Percentiles rank a stretch among this genome's conserved stretches.
These are phyloP conservation scores for Smutsia gigantea DNA, from an alignment of 2,797 vertebrate species.

Conservation along the genomic window DNA sequence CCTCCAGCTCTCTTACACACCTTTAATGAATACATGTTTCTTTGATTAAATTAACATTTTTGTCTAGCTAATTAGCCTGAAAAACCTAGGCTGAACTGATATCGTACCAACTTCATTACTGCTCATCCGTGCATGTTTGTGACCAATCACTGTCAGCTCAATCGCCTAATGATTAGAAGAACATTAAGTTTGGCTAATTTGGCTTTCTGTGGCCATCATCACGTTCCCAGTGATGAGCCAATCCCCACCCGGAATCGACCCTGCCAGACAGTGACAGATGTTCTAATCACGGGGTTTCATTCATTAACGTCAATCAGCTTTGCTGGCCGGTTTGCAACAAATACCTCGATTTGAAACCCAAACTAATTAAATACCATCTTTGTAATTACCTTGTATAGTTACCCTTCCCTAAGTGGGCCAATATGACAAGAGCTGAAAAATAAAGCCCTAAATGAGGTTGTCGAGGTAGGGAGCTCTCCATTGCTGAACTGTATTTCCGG, in stretches of 20 bases:
- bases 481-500: neutral
- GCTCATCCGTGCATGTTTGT: conserved; percentile 83
- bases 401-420: conserved; percentile 70
- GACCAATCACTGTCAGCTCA: conserved; percentile 86
- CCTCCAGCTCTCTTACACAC: conserved; percentile 83
- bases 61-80: conserved; percentile 88
- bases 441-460: conserved; percentile 9
- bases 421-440: conserved; percentile 76
- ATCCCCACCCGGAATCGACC: conserved; percentile 79
- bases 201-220: conserved; percentile 81
- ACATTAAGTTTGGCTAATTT: conserved; percentile 86
- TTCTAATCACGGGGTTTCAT: conserved; percentile 85
- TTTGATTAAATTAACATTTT: conserved; percentile 91
- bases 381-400: conserved; percentile 80
- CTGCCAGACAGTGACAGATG: conserved; percentile 87
- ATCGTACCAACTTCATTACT: conserved; percentile 85
- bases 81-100: conserved; percentile 85
- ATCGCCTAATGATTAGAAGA: conserved; percentile 83
- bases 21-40: conserved; percentile 86
- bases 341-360: conserved; percentile 80
- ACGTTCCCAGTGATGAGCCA: conserved; percentile 51
- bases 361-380: conserved; percentile 83
- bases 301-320: conserved; percentile 82
- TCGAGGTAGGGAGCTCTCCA: neutral
- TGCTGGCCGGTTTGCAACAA: conserved; percentile 74